Base-by-base conservation (phyloP, 2,888 invertebrate genomes). In the Alviniconcha strummeri region DNA sequence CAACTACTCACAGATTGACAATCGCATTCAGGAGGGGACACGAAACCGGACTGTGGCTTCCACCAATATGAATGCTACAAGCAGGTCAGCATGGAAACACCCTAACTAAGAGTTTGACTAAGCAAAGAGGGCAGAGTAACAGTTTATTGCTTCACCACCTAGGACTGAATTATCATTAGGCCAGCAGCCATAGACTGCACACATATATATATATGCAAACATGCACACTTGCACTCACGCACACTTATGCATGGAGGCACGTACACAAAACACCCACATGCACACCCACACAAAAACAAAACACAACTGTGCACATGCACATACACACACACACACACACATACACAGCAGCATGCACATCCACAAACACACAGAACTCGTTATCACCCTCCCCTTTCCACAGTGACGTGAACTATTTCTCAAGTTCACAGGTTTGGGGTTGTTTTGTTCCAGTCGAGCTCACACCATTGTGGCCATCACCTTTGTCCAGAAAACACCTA, bases 1-100 rank as follows among this genome's bases (percentile, higher is more conserved):
- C 88, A 93, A 90, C 82, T 93, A 91, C 86, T 87, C 88, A n/a
- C 91, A 92, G 76, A 93, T 93, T 81, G 91, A 92, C 67, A 88
- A 86, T 64, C 92, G 91, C 82, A 91, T 92, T 17, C 89, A 91
- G 81, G 91, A 93, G 77, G 93, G 93, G 5, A 92, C 91, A 0
- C 88, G 91, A 81, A 93, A 92, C 88, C 88, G 92, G 75, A 93
- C 93, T 36, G 91, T 93, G 7, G 93, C 93, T 54, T 90, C 92
- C 15, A 93, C 93, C 36, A 91, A 91, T 87, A 93, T 93, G 93
- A 93, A 93, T 85, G 92, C 92, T 36, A 93, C 92, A 55, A 92
- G 92, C 91, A 93, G 93, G 92, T 92, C n/a, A 57, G 76, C n/a
- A 4, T 3, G 9, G 19, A 19, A n/a, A 19, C 67, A 11, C 36